Percentiles rank a stretch among this genome's conserved stretches.
Conservation (phyloP, 2,797 vertebrate genomes). For the Distichodus sexfasciatus region DNA sequence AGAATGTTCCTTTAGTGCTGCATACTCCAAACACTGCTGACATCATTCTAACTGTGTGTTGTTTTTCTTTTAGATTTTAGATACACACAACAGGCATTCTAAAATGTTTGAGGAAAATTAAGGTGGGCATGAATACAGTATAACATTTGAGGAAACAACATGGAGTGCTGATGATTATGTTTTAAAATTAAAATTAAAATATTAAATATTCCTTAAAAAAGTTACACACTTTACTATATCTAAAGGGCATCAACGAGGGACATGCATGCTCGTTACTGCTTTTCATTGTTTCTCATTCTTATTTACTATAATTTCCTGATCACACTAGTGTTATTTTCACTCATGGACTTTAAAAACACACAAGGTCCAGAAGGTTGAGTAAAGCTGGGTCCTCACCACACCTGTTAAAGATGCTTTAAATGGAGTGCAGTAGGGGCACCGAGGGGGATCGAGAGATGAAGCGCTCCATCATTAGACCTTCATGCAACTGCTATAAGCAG, state of each 20-base stretch:
- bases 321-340: too few relatives aligned
- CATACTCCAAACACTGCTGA: background rate
- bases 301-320: too few relatives aligned
- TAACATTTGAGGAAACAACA: background rate
- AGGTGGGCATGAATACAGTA: background rate
- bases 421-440: too few relatives aligned
- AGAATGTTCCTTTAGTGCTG: background rate
- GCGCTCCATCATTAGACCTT: too few relatives aligned
- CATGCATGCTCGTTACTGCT: background rate
- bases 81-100: background rate
- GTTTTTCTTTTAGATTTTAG: background rate
- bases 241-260: background rate
- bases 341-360: too few relatives aligned
- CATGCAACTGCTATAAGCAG: too few relatives aligned
- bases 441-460: too few relatives aligned
- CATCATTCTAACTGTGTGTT: background rate
- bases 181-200: slow-evolving; percentile 3
- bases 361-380: too few relatives aligned
- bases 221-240: background rate
- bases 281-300: too few relatives aligned
- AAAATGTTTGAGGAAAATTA: background rate
- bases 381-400: too few relatives aligned
- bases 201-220: background rate
- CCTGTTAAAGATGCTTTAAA: too few relatives aligned
- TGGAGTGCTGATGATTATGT: slow-evolving; percentile 13